Percentiles rank a stretch among this genome's conserved stretches.
These are phyloP conservation scores for Propithecus coquereli DNA, from an alignment of 2,113 vertebrate genomes.

Conservation along the genomic window DNA sequence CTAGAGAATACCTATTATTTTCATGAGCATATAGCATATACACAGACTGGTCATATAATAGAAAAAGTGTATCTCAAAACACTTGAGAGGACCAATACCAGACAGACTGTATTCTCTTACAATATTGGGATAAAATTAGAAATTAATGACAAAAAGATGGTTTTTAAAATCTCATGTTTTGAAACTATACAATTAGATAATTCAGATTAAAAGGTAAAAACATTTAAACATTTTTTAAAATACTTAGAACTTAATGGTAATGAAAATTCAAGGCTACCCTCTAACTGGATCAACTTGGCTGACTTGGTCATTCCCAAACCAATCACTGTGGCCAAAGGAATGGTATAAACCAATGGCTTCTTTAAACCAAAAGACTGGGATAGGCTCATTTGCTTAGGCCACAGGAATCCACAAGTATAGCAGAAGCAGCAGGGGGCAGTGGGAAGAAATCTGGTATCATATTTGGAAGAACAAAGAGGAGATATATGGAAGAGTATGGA, in stretches of 20 bases:
- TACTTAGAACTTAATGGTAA: not conserved
- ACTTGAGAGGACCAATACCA: not conserved
- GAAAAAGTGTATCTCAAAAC: not conserved
- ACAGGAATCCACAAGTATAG: not conserved
- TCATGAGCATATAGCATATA: not conserved
- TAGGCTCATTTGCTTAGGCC: not conserved
- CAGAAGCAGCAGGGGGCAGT: not conserved
- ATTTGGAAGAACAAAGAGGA: not conserved
- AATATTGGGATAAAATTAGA: not conserved
- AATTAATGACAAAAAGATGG: not conserved
- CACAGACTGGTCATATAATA: not conserved
- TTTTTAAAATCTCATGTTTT: not conserved
- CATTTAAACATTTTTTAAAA: not conserved
- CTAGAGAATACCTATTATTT: not conserved
- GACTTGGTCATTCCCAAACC: not conserved
- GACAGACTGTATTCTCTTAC: not conserved
- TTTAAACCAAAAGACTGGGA: not conserved
- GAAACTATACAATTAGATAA: not conserved
- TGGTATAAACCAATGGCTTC: not conserved
- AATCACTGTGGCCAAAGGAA: not conserved
- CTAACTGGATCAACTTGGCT: not conserved
- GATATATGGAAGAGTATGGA: not conserved
- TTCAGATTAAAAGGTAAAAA: not conserved
- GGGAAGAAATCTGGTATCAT: not conserved
- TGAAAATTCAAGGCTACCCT: not conserved